Evolutionary conservation across 2,888 invertebrate genomes (phyloP), one percentile per base, ranked within the genome.

Genomic region (Galerucella calmariensis): DNA sequence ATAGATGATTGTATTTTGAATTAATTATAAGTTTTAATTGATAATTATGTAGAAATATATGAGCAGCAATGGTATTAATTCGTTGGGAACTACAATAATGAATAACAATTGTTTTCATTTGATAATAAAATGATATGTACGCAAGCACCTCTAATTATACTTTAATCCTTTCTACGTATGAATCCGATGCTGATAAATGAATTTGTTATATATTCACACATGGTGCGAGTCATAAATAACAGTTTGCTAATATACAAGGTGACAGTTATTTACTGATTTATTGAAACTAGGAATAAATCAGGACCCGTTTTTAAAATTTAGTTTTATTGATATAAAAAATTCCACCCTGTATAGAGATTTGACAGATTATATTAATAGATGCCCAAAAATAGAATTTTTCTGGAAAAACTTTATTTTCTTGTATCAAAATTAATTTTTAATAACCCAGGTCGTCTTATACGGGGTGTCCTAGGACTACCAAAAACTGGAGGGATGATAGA

Each of bases 21-120:
- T 56, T 56, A 56, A 56, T 56, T 16, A 16, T 56, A 56, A 56
- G 20, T 56, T 10, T 56, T 56, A 56, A 56, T 56, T 56, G 56
- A 20, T 16, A 56, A 56, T 56, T 56, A 16, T 56, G 20, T 10
- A 20, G 14, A 51, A 51, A 51, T 51, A 16, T 56, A 56, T 20
- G 1, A 16, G 56, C 2, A 56, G 20, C 10, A 53, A 53, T 53
- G 14, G 14, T 16, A 16, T 16, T 20, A 20, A 56, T 16, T 56
- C 56, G 16, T 56, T 9, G 16, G 16, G 6, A 56, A 20, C 20
- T 6, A 16, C 9, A 5, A 56, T 9, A 20, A 56, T 56, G 56
- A 20, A 56, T 56, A 56, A 56, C 20, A 56, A 56, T 56, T 56
- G 8, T 56, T 8, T 16, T 10, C 5, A 53, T 53, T 53, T n/a